Conservation (phyloP, 2,797 vertebrate species). For the Pipistrellus kuhlii region DNA sequence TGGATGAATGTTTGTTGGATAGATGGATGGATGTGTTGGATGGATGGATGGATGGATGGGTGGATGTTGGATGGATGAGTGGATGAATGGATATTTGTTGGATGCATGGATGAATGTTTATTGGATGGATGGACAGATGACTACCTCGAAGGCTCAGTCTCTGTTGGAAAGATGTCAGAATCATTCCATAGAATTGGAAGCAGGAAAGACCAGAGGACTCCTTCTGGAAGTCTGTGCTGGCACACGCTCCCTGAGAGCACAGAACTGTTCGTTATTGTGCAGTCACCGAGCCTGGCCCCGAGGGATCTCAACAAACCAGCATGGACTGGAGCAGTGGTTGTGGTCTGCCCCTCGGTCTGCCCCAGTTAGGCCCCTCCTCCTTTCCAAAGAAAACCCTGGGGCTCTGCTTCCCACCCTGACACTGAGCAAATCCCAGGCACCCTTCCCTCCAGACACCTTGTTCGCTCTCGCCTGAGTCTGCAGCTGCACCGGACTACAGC, state of each 20-base stretch:
- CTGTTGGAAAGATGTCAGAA: neutral
- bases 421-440: neutral
- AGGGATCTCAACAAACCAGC: neutral
- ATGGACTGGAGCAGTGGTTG: accelerated
- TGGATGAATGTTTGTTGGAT: too few species aligned
- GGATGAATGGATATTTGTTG: too few species aligned
- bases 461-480: accelerated
- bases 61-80: too few species aligned
- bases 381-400: neutral
- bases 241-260: accelerated
- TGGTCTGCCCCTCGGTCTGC: neutral
- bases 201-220: neutral
- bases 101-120: too few species aligned
- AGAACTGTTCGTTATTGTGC: accelerated
- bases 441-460: neutral
- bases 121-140: neutral
- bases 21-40: too few species aligned
- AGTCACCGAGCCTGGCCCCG: neutral
- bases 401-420: accelerated
- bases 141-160: too few species aligned
- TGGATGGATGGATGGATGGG: too few species aligned
- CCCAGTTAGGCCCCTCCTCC: neutral
- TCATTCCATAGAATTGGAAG: neutral
- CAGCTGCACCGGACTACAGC: neutral
- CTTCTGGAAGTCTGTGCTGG: neutral